Evolutionary conservation across 2,113 vertebrate species (phyloP).

Genomic region (Crotophaga sulcirostris): DNA sequence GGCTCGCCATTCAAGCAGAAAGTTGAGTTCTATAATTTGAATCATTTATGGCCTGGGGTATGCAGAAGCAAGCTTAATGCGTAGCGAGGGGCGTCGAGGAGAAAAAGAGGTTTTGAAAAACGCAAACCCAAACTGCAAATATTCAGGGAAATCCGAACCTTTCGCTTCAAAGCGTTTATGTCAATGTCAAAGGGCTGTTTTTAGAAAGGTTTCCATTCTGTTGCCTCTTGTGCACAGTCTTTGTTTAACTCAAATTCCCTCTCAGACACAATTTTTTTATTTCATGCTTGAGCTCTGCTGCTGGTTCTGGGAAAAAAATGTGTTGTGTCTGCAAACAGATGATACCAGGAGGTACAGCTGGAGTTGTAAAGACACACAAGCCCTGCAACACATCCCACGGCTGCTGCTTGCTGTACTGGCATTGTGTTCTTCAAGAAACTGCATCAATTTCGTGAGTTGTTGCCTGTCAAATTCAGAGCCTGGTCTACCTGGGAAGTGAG

Average conservation of each 20-base stretch:
- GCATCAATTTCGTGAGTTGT: background rate
- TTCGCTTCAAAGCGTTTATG: slow-evolving; percentile 22
- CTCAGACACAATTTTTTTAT: background rate
- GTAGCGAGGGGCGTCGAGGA: background rate
- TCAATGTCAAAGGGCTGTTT: background rate
- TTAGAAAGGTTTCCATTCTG: background rate
- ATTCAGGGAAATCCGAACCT: background rate
- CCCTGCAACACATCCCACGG: background rate
- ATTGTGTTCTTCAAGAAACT: background rate
- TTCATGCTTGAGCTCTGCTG: slow-evolving; percentile 6
- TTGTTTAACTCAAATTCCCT: slow-evolving; percentile 17
- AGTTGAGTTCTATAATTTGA: background rate
- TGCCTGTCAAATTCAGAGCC: background rate
- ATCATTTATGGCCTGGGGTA: background rate
- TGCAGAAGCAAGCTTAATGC: background rate
- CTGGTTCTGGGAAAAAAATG: background rate
- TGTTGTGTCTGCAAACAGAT: background rate
- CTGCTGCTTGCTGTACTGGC: background rate
- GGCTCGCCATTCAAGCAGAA: background rate
- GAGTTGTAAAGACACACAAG: background rate
- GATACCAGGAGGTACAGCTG: background rate
- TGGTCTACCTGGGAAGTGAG: background rate
- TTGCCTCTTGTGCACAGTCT: background rate
- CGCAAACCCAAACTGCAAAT: slow-evolving; percentile 6
- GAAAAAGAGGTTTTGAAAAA: slow-evolving; percentile 27